A percentile compares a stretch with the other conserved stretches of the same genome.
These are phyloP conservation scores for Rhynchophorus ferrugineus DNA, from an alignment of 1,140 invertebrate genomes.

Conservation along the genomic window DNA sequence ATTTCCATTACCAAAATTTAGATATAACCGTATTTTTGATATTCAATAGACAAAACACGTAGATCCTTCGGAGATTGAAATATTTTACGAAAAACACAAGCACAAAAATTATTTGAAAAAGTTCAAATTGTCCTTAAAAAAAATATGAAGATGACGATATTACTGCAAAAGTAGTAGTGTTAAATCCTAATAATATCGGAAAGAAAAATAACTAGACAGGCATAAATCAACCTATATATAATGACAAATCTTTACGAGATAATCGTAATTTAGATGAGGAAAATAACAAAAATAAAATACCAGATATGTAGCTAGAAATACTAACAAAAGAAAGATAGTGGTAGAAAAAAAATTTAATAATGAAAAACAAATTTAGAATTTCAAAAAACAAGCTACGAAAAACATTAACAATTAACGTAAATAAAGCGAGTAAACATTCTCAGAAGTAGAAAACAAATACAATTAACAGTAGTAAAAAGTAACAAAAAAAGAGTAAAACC, in stretches of 20 bases:
- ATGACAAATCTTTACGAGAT: slow-evolving; percentile 41
- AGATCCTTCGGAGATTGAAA: slow-evolving; percentile 46
- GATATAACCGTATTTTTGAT: background rate
- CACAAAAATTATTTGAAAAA: slow-evolving; percentile 58
- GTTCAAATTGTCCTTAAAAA: slow-evolving; percentile 54
- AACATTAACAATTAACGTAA: slow-evolving; percentile 57
- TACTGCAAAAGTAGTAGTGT: slow-evolving; percentile 64
- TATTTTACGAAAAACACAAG: slow-evolving; percentile 59
- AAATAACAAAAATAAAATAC: slow-evolving; percentile 42
- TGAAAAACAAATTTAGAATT: slow-evolving; percentile 57
- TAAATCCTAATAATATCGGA: slow-evolving; percentile 56
- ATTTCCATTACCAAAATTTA: no score
- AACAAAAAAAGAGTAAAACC: slow-evolving; percentile 13
- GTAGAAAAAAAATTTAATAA: slow-evolving; percentile 42
- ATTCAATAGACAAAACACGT: slow-evolving; percentile 16
- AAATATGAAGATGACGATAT: slow-evolving; percentile 67
- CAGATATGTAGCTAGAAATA: slow-evolving; percentile 50
- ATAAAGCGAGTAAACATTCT: slow-evolving; percentile 52
- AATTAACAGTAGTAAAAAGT: slow-evolving; percentile 20
- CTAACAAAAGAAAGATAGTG: slow-evolving; percentile 25
- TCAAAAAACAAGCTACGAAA: slow-evolving; percentile 59
- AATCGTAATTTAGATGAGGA: slow-evolving; percentile 37
- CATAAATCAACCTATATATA: slow-evolving; percentile 50
- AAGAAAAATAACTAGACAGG: slow-evolving; percentile 62
- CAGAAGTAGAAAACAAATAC: slow-evolving; percentile 26